Evolutionary conservation across 2,113 vertebrate species (phyloP), one percentile per base, ranked within the genome.

Genomic region (Mesocricetus auratus): DNA sequence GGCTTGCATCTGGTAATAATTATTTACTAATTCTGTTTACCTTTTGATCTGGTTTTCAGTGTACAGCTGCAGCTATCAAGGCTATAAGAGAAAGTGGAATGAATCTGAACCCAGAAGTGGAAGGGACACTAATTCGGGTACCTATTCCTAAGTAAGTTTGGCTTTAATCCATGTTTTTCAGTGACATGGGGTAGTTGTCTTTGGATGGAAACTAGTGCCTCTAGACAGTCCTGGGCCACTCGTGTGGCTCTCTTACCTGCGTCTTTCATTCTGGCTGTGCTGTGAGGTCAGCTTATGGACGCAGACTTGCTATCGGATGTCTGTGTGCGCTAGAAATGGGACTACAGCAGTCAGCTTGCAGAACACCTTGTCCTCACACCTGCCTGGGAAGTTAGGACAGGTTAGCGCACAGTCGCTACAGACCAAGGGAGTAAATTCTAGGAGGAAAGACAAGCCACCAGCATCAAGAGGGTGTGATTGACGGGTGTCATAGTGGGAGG

Each of bases 81-180:
- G 99, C 99, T 96, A 99, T 99, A 97, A 99, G 98, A 99, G 99
- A 99, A 98, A 99, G 99, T 97, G 99, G 99, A 98, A 99, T 99
- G 99, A 99, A 99, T 98, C 98, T 99, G 97, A 99, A 99, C 98
- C 99, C 99, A 68, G 99, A 99, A 98, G 98, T 99, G 97, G 99
- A 99, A 36, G 99, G 99, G 97, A 98, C 98, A 0, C 96, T 99
- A 98, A 99, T 99, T 98, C 99, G 98, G 97, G 99, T 99, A 95
- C 99, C 99, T 9, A 96, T 99, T 98, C 99, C 99, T 81, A 99
- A 99, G 99, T 99, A 98, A 99, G 99, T 99, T 42, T 94, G 92
- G 75, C 95, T 81, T 0, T 0, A 93, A 88, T 85, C 83, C 64
- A 17, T 45, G 1, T 62, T 60, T 0, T 66, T 75, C 0, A 1